Evolutionary conservation across 1,140 invertebrate species (phyloP), one percentile per base, ranked within the genome.

Genomic region (Pachypsylla venusta): DNA sequence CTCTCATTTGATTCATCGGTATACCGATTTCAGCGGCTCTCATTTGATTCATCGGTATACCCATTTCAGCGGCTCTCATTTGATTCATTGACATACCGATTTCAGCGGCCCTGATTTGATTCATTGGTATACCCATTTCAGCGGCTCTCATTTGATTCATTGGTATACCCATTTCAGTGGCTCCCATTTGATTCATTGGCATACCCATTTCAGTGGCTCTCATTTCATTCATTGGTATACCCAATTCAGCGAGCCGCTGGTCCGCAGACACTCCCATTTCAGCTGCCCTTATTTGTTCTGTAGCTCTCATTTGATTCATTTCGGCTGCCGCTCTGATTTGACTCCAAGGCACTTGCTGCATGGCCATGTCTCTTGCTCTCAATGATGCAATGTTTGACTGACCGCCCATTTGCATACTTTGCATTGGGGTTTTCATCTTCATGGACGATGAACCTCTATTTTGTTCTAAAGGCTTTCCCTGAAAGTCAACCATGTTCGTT

Each of bases 61-160:
- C n/a, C n/a, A n/a, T n/a, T n/a, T n/a, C n/a, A n/a, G n/a, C n/a
- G n/a, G n/a, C n/a, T n/a, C n/a, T n/a, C n/a, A n/a, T n/a, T n/a
- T n/a, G n/a, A 16, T 35, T 35, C 10, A 35, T 12, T 35, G 30
- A 35, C 42, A 4, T n/a, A 48, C n/a, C n/a, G n/a, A 48, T 48
- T 48, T 48, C 42, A n/a, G 42, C 4, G 5, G 42, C 4, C 22
- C 42, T 48, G n/a, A n/a, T n/a, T n/a, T n/a, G n/a, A n/a, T n/a
- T n/a, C n/a, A n/a, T n/a, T n/a, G n/a, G n/a, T n/a, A n/a, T n/a
- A n/a, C n/a, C n/a, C n/a, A n/a, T n/a, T n/a, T n/a, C n/a, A n/a
- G n/a, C n/a, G n/a, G n/a, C n/a, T n/a, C n/a, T n/a, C 42, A 48
- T 48, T 48, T 48, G 42, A 22, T 48, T n/a, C 4, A 48, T 48